Percentiles rank a stretch among this genome's conserved stretches.
Evolutionary conservation across 2,113 vertebrate species (phyloP).

Genomic region (Vimba vimba): DNA sequence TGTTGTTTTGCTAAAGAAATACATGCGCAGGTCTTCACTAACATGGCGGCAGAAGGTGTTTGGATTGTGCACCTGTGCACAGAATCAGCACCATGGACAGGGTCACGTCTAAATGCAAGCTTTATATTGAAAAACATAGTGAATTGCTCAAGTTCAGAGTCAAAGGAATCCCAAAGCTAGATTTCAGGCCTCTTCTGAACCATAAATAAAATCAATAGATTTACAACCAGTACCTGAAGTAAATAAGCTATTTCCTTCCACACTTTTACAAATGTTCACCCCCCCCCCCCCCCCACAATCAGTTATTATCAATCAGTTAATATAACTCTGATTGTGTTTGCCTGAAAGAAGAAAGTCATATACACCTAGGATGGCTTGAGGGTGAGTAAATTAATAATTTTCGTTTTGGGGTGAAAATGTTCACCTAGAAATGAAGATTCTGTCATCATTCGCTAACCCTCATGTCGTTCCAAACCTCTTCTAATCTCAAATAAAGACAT

Average conservation of each 20-base stretch:
- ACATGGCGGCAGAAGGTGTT: slow-evolving; percentile 32
- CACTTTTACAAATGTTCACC: background rate
- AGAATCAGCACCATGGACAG: slow-evolving; percentile 43
- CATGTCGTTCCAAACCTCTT: too few relatives aligned
- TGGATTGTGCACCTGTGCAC: slow-evolving; percentile 25
- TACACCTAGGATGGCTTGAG: too few relatives aligned
- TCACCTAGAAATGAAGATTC: too few relatives aligned
- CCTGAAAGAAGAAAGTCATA: too few relatives aligned
- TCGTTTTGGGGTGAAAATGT: too few relatives aligned
- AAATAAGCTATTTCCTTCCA: background rate
- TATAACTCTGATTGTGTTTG: too few relatives aligned
- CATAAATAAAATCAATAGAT: background rate
- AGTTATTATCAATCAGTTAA: too few relatives aligned
- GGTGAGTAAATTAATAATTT: too few relatives aligned
- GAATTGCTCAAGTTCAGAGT: slow-evolving; percentile 3
- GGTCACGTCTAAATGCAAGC: background rate
- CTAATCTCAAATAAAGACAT: too few relatives aligned
- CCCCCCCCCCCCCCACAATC: too few relatives aligned
- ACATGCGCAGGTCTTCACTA: slow-evolving; percentile 33
- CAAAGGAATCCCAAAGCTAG: background rate
- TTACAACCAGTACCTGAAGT: background rate
- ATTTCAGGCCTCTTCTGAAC: background rate
- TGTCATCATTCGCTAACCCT: too few relatives aligned
- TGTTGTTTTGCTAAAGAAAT: background rate
- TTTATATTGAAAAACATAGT: background rate